Conservation (phyloP, 2,888 invertebrate species). For the Nemurella pictetii region DNA sequence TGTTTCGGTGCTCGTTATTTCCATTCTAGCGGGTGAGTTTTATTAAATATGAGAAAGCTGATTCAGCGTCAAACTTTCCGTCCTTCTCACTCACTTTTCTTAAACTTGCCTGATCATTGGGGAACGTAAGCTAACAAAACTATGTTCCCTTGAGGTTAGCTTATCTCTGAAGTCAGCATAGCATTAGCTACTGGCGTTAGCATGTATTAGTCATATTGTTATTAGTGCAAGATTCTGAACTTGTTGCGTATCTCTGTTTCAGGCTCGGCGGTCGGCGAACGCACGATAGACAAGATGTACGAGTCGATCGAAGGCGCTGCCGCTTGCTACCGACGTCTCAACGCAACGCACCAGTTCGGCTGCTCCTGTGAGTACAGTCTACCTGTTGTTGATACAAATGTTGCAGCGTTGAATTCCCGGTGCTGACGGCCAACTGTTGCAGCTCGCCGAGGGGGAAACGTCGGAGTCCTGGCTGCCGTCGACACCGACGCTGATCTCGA, state of each 20-base stretch:
- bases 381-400: conserved; percentile 3
- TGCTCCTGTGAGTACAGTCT: conserved; percentile 84
- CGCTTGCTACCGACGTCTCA: conserved; percentile 86
- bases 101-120: no score
- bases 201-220: no score
- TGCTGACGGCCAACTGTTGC: conserved; percentile 33
- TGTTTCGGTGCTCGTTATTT: background rate
- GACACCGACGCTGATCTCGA: conserved; percentile 65
- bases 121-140: no score
- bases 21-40: background rate
- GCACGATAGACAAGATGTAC: conserved; percentile 82
- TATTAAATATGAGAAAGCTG: no score
- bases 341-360: conserved; percentile 94
- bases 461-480: conserved; percentile 81
- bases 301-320: conserved; percentile 69
- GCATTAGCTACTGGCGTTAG: background rate
- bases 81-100: no score
- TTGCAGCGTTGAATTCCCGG: conserved; percentile 4
- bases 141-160: background rate
- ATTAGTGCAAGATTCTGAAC: no score
- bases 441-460: conserved; percentile 78
- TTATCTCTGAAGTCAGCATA: background rate
- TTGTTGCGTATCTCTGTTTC: background rate
- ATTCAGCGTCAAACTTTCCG: no score
- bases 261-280: conserved; percentile 49